phyloP scores from a whole-genome alignment of 2,888 invertebrate species.

The Lasioglossum pauxillum region DNA sequence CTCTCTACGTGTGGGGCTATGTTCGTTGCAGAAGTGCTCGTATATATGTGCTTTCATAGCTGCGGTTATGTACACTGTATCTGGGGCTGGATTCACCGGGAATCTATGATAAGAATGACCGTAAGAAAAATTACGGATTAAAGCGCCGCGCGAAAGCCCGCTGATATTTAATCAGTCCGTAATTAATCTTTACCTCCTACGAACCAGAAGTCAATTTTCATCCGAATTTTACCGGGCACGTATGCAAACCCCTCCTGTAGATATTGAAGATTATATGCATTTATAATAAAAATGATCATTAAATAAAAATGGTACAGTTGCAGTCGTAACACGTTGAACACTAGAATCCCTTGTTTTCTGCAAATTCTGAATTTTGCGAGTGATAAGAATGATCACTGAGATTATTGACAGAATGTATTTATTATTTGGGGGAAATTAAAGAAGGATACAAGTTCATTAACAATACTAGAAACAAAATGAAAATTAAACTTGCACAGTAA shows the following conservation, averaged over 20 bases:
- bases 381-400: too few species aligned
- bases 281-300: neutral
- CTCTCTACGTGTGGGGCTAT: neutral
- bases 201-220: neutral
- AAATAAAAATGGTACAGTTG: too few species aligned
- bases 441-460: neutral
- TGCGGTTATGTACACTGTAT: constrained; percentile 28
- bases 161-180: constrained; percentile 37
- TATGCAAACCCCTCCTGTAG: too few species aligned
- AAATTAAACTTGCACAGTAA: neutral
- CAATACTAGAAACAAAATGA: neutral
- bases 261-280: neutral
- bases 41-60: constrained; percentile 32
- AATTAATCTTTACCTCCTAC: constrained; percentile 34
- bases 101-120: constrained; percentile 47
- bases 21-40: constrained; percentile 19
- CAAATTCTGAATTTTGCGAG: too few species aligned
- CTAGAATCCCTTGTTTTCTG: neutral
- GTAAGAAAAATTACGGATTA: constrained; percentile 53
- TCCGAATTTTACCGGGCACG: neutral
- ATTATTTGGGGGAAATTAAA: neutral
- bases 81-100: constrained; percentile 23
- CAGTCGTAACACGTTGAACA: too few species aligned
- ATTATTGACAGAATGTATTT: neutral
- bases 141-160: constrained; percentile 31